Percentiles rank a stretch among this genome's conserved stretches.
These are phyloP conservation scores for Danaus plexippus DNA, from an alignment of 1,140 invertebrate genomes.

Conservation along the genomic window DNA sequence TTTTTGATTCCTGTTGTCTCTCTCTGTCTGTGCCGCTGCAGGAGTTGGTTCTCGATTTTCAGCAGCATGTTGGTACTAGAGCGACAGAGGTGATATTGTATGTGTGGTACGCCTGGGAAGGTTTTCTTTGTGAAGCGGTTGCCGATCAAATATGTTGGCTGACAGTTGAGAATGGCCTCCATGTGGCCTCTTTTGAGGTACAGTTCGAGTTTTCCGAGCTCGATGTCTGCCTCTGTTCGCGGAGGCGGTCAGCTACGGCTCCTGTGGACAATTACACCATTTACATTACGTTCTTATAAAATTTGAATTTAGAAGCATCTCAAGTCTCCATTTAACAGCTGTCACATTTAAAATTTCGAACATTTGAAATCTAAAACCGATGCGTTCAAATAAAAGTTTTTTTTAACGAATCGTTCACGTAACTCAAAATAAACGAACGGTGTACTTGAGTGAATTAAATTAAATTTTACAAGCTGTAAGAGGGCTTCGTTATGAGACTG, in stretches of 20 bases:
- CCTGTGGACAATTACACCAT: constrained; percentile 34
- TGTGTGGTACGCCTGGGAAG: constrained; percentile 41
- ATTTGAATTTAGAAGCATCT: too few relatives aligned
- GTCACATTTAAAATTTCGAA: too few relatives aligned
- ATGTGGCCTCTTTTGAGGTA: constrained; percentile 37
- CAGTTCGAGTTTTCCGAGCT: constrained; percentile 15
- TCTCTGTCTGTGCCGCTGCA: constrained; percentile 83
- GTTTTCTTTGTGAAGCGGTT: constrained; percentile 52
- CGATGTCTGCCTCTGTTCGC: constrained; percentile 19
- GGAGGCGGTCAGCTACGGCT: constrained; percentile 47
- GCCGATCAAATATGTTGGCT: constrained; percentile 48
- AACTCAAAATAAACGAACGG: too few relatives aligned
- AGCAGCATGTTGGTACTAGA: constrained; percentile 73
- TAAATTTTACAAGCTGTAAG: too few relatives aligned
- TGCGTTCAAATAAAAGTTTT: too few relatives aligned
- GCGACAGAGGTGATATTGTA: constrained; percentile 54
- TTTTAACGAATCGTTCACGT: too few relatives aligned
- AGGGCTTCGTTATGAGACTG: too few relatives aligned
- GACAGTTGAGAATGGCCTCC: constrained; percentile 41
- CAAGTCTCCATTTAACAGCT: too few relatives aligned
- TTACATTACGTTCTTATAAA: neutral
- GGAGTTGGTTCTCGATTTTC: constrained; percentile 79
- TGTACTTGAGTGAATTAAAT: too few relatives aligned
- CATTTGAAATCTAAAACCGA: too few relatives aligned
- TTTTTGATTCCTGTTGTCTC: constrained; percentile 88